Percentiles rank a stretch among this genome's conserved stretches.
Conservation (phyloP, 2,888 invertebrate genomes). For the Dynastes maya region DNA sequence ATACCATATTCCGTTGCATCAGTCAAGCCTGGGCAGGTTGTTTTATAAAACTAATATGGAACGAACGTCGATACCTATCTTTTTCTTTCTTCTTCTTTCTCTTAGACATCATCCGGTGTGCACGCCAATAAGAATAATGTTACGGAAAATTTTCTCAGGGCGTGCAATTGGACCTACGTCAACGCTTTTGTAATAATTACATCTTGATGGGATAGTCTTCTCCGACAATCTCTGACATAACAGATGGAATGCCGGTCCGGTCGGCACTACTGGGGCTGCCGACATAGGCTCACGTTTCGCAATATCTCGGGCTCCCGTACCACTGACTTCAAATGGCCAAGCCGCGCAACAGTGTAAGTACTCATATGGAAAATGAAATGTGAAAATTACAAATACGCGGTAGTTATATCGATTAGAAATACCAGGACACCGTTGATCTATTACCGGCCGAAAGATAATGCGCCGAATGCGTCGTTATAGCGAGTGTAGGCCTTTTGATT, state of each 20-base stretch:
- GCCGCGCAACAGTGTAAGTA: not conserved
- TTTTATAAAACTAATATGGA: conserved; percentile 12
- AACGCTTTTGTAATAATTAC: conserved; percentile 24
- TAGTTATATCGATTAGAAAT: conserved; percentile 18
- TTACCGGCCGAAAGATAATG: conserved; percentile 12
- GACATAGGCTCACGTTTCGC: conserved; percentile 23
- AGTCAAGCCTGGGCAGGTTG: conserved; percentile 9
- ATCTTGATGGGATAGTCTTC: conserved; percentile 7
- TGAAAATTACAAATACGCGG: conserved; percentile 21
- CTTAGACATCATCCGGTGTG: conserved; percentile 3
- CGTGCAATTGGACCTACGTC: conserved; percentile 14
- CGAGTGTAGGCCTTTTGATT: conserved; percentile 56
- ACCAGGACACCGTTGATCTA: conserved; percentile 23
- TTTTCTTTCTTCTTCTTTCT: not conserved
- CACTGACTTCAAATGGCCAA: not conserved
- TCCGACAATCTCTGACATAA: conserved; percentile 21
- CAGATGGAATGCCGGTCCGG: conserved; percentile 20
- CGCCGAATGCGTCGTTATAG: conserved; percentile 25
- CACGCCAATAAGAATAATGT: conserved; percentile 11
- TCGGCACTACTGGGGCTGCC: conserved; percentile 22
- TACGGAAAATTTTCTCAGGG: conserved; percentile 13
- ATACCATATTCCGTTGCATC: conserved; percentile 7
- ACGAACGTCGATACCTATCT: conserved; percentile 8
- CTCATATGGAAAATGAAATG: conserved; percentile 27
- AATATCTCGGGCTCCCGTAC: conserved; percentile 9